phyloP scores from a whole-genome alignment of 2,113 vertebrate genomes.

The Sula dactylatra region DNA sequence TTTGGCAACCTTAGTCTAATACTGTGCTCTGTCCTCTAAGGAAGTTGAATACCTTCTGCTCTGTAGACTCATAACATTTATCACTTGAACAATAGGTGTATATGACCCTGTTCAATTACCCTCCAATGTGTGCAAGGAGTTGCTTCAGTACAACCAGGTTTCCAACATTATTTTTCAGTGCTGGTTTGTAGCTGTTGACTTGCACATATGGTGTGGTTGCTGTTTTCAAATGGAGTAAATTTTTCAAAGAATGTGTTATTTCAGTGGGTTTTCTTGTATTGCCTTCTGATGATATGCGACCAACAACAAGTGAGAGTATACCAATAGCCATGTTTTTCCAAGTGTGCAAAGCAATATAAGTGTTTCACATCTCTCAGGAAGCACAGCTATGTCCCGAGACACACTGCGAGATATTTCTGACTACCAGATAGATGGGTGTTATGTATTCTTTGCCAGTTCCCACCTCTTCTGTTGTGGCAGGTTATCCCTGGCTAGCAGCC shows the following conservation, averaged over 20 bases:
- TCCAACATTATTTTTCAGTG: neutral
- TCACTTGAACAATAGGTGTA: neutral
- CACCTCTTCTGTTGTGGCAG: neutral
- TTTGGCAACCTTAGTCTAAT: conserved; percentile 29
- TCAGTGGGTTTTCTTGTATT: neutral
- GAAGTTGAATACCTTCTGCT: conserved; percentile 29
- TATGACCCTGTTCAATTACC: neutral
- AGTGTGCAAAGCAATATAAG: neutral
- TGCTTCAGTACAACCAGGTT: neutral
- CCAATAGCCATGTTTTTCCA: neutral
- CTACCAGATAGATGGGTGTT: accelerated
- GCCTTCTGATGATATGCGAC: neutral
- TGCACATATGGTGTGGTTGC: neutral
- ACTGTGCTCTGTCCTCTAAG: conserved; percentile 9
- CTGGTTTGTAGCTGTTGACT: neutral
- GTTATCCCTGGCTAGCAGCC: neutral
- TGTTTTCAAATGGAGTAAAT: neutral
- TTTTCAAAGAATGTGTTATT: neutral
- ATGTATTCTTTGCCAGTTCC: neutral
- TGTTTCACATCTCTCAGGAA: neutral
- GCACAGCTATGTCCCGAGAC: neutral
- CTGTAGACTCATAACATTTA: neutral
- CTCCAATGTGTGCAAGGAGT: neutral
- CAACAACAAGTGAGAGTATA: neutral
- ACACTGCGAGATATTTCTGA: neutral